These are phyloP conservation scores for Torymus texanus DNA, from an alignment of 2,888 invertebrate species.

Conservation along the genomic window DNA sequence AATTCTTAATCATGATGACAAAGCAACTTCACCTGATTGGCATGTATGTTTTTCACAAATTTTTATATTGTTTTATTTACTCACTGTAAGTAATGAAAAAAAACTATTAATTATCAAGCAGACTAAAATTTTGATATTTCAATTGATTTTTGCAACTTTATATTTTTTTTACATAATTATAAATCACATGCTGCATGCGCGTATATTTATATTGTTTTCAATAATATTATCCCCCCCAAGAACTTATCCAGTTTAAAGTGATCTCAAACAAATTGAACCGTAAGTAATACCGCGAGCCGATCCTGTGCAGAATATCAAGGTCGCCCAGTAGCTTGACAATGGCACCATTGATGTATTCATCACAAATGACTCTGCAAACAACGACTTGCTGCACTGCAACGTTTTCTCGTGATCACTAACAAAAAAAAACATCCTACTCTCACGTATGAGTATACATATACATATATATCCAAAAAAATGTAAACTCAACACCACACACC, in stretches of 20 bases:
- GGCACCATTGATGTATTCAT: no score
- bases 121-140: no score
- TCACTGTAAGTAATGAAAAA: no score
- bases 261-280: background rate
- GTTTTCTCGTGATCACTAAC: conserved; percentile 34
- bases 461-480: background rate
- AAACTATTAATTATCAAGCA: no score
- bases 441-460: no score
- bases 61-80: no score
- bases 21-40: background rate
- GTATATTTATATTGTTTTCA: background rate
- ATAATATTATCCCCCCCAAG: background rate
- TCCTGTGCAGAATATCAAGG: no score
- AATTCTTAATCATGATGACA: conserved; percentile 26
- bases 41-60: conserved; percentile 24
- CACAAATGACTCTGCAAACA: background rate
- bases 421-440: background rate
- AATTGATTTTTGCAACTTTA: background rate
- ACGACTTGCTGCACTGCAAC: background rate
- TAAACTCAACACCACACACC: background rate
- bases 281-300: background rate
- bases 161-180: background rate
- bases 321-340: no score
- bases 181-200: background rate
- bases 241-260: background rate